Percentiles rank a stretch among this genome's conserved stretches.
phyloP scores from a whole-genome alignment of 2,888 invertebrate genomes.

The Anoplius nigerrimus region DNA sequence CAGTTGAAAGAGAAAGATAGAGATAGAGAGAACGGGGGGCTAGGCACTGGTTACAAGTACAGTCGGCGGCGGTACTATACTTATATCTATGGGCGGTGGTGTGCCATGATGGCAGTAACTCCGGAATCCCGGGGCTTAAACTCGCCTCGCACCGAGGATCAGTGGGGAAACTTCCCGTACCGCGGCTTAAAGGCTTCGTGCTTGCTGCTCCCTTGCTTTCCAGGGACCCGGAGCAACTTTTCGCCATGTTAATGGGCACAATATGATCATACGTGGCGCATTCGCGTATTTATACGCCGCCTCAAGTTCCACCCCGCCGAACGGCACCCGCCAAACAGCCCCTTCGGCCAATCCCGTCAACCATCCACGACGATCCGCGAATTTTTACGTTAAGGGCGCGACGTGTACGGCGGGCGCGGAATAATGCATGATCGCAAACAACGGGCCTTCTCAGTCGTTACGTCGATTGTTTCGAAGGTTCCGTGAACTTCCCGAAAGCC shows the following conservation, averaged over 20 bases:
- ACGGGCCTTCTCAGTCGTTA: no score
- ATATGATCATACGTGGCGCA: constrained; percentile 68
- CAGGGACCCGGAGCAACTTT: constrained; percentile 67
- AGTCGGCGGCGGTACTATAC: constrained; percentile 55
- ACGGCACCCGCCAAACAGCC: neutral
- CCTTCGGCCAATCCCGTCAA: no score
- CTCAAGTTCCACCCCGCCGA: neutral
- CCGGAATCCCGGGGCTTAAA: constrained; percentile 74
- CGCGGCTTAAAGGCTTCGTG: constrained; percentile 75
- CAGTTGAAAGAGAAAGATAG: constrained; percentile 36
- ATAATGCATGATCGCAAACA: no score
- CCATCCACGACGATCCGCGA: no score
- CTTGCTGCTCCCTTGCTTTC: constrained; percentile 70
- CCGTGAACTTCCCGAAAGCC: no score
- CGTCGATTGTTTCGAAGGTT: no score
- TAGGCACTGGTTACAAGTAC: constrained; percentile 56
- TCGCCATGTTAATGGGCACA: constrained; percentile 72
- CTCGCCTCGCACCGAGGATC: constrained; percentile 70
- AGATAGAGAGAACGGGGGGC: constrained; percentile 48
- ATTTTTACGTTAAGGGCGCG: no score
- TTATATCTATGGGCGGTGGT: constrained; percentile 66
- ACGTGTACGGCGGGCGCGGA: no score
- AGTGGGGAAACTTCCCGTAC: constrained; percentile 74
- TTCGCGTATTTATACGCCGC: constrained; percentile 46
- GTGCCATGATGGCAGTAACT: constrained; percentile 73